Base-by-base conservation (phyloP, 2,113 vertebrate species). In the Dicerorhinus sumatrensis region DNA sequence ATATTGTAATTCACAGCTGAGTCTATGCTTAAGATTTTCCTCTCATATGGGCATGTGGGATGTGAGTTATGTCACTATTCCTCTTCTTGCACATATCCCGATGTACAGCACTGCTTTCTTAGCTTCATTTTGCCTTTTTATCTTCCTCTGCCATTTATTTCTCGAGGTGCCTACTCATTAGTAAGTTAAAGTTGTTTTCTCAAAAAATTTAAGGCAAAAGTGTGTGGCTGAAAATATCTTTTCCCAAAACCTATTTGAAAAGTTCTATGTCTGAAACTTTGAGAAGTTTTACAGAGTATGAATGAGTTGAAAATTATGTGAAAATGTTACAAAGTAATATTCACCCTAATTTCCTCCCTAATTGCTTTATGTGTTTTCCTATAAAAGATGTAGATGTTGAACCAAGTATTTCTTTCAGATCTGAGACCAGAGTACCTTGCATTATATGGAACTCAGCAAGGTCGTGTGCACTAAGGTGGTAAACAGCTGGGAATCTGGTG, bases 91-190 rank as follows among this genome's bases (percentile, higher is more conserved):
- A 39, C 42, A 36, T 91, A 96, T 39, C 60, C 54, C 4, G 8
- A 39, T 20, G n/a, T 20, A 58, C 0, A 1, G 17, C 33, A 25
- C 36, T 65, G 23, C 16, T 86, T 81, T 80, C 75, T 76, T 36
- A 56, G 42, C n/a, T 95, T 92, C 25, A 25, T 81, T 96, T 96
- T 89, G 10, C 63, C 31, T 92, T 96, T 94, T 89, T 69, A 29
- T 63, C 95, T 96, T 96, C 72, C 62, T 92, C 18, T 87, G 62
- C 42, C 65, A 70, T 90, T 95, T 97, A 70, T 97, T 97, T 97
- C 65, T 96, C 54, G 87, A 77, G 65, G 81, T 81, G 23, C 23
- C 9, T 72, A 84, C 29, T 97, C 80, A 90, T 95, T 84, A 94
- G 51, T 89, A 94, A 92, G 65, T 94, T 89, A 87, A 85, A 85